Evolutionary conservation across 1,140 invertebrate species (phyloP).

Genomic region (Atta cephalotes): DNA sequence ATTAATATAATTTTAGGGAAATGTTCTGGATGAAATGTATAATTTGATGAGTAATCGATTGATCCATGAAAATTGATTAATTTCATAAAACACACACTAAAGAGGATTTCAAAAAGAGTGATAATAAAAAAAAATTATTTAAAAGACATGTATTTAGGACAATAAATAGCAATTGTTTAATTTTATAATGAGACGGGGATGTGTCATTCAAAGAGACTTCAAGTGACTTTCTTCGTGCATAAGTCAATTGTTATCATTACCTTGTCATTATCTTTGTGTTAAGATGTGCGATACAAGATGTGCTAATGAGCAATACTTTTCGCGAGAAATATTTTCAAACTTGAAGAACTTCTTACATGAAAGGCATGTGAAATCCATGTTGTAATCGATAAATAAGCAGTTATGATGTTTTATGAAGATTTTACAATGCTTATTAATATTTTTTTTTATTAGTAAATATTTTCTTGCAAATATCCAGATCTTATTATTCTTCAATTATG

Average conservation of each 20-base stretch:
- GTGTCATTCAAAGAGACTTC: not conserved
- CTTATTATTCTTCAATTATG: not conserved
- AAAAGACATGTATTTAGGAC: not conserved
- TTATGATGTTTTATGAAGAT: not conserved
- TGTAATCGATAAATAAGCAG: not conserved
- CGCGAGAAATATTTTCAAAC: not conserved
- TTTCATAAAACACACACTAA: not conserved
- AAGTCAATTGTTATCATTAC: not conserved
- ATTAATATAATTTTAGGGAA: not conserved
- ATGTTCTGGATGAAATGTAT: constrained; percentile 2
- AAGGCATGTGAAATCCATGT: not conserved
- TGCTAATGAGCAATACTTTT: not conserved
- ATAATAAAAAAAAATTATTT: not conserved
- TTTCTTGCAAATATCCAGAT: not conserved
- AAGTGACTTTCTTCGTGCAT: not conserved
- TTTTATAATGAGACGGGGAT: not conserved
- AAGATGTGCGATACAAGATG: not conserved
- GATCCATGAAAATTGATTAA: not conserved
- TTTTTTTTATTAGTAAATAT: not conserved
- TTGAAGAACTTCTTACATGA: not conserved
- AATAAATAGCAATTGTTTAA: not conserved
- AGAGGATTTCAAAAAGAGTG: not conserved
- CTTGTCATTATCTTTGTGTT: not conserved
- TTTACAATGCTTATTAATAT: constrained; percentile 5
- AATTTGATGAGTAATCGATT: constrained; percentile 30